A percentile compares a stretch with the other conserved stretches of the same genome.
phyloP scores from a whole-genome alignment of 2,797 vertebrate species.

The Galago senegalensis region DNA sequence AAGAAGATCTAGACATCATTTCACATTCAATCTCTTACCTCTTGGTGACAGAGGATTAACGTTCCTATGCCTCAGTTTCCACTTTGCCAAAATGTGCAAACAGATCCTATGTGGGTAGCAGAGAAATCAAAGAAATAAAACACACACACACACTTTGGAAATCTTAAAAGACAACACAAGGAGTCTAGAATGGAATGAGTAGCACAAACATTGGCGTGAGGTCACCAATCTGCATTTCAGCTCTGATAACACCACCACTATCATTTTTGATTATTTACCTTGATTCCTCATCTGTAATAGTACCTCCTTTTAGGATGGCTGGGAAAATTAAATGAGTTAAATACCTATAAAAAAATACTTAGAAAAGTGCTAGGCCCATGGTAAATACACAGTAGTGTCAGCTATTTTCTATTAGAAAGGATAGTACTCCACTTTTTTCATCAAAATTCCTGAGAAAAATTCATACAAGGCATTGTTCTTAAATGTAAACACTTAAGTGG shows the following conservation, averaged over 20 bases:
- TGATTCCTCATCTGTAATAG: background rate
- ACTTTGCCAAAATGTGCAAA: background rate
- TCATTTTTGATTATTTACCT: background rate
- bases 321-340: background rate
- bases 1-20: background rate
- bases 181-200: background rate
- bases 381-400: background rate
- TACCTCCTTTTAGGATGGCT: background rate
- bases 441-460: background rate
- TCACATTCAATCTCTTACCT: background rate
- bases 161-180: background rate
- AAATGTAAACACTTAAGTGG: background rate
- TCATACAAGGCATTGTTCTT: background rate
- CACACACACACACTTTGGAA: background rate
- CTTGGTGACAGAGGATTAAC: background rate
- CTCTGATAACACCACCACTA: background rate
- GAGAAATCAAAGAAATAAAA: background rate
- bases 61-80: background rate
- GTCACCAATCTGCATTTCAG: background rate
- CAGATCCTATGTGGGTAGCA: background rate
- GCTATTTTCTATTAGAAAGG: background rate
- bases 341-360: background rate
- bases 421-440: background rate
- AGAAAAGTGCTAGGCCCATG: background rate
- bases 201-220: background rate